phyloP scores from a whole-genome alignment of 2,888 invertebrate species.

The Sthenelais limicola region DNA sequence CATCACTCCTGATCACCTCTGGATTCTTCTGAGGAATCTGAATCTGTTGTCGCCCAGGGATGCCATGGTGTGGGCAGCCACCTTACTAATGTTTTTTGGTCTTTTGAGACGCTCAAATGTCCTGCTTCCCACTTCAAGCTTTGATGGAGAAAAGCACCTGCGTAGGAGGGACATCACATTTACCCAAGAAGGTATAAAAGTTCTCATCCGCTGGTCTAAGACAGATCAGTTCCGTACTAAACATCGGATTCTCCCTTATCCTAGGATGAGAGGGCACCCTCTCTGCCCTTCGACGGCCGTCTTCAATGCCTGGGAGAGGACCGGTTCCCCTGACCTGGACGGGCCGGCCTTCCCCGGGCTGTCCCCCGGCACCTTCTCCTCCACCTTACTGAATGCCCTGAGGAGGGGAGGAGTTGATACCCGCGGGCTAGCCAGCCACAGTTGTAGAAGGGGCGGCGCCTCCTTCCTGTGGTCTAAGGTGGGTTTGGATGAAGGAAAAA shows the following conservation, averaged over 20 bases:
- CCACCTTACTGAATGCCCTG: neutral
- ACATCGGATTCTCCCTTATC: neutral
- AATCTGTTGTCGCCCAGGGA: neutral
- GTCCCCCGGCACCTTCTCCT: neutral
- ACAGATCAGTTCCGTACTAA: slow-evolving; percentile 9
- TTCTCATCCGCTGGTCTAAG: slow-evolving; percentile 13
- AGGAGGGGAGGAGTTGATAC: neutral
- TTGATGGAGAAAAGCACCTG: slow-evolving; percentile 3
- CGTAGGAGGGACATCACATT: slow-evolving; percentile 14
- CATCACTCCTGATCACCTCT: slow-evolving; percentile 15
- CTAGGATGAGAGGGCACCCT: neutral
- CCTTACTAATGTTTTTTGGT: slow-evolving; percentile 22
- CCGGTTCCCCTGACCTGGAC: no score
- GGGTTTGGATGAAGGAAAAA: neutral
- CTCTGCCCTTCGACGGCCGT: slow-evolving; percentile 5
- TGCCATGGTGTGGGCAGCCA: slow-evolving; percentile 19
- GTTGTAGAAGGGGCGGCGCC: neutral
- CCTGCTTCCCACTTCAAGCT: neutral
- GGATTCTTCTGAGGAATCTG: neutral
- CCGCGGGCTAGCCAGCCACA: neutral
- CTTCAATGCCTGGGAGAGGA: neutral
- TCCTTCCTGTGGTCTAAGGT: neutral
- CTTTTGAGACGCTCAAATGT: slow-evolving; percentile 4
- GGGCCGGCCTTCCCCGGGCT: no score
- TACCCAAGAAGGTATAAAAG: neutral